These are phyloP conservation scores for Lobophora halterata DNA, from an alignment of 2,888 invertebrate genomes.

Conservation along the genomic window DNA sequence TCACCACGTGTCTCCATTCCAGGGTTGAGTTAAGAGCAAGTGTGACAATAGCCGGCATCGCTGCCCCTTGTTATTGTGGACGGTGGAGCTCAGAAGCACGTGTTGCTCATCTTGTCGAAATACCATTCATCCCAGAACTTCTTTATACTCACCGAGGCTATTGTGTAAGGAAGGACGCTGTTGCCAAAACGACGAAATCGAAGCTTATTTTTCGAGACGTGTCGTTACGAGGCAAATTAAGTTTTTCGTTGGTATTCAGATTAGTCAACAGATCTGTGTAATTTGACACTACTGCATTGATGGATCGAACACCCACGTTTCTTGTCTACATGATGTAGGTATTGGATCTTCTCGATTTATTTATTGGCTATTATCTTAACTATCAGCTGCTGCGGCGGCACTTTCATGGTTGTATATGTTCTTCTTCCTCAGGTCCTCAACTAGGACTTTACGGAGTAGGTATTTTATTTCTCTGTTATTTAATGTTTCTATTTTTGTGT, in stretches of 20 bases:
- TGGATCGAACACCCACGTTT: slow-evolving; percentile 5
- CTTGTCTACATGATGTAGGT: too few species aligned
- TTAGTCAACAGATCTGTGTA: slow-evolving; percentile 14
- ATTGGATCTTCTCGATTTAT: too few species aligned
- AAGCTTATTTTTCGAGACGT: slow-evolving; percentile 8
- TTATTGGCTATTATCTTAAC: too few species aligned
- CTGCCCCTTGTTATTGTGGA: slow-evolving; percentile 67
- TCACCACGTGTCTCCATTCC: slow-evolving; percentile 65
- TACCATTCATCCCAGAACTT: slow-evolving; percentile 35
- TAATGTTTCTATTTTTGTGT: too few species aligned
- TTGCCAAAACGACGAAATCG: slow-evolving; percentile 11
- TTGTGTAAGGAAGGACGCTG: slow-evolving; percentile 25
- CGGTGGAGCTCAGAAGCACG: slow-evolving; percentile 61
- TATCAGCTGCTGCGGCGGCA: too few species aligned
- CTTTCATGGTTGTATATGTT: too few species aligned
- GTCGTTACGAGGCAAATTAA: too few species aligned
- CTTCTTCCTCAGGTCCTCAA: too few species aligned
- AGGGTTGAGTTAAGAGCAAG: slow-evolving; percentile 40
- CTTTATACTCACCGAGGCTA: slow-evolving; percentile 1
- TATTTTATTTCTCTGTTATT: too few species aligned
- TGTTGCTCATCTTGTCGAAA: slow-evolving; percentile 57
- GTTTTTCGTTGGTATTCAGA: too few species aligned
- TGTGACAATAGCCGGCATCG: slow-evolving; percentile 64
- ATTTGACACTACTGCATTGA: slow-evolving; percentile 16
- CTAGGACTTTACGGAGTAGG: too few species aligned